These are phyloP conservation scores for Eucera pruinosa DNA, from an alignment of 2,888 invertebrate genomes.

Conservation along the genomic window DNA sequence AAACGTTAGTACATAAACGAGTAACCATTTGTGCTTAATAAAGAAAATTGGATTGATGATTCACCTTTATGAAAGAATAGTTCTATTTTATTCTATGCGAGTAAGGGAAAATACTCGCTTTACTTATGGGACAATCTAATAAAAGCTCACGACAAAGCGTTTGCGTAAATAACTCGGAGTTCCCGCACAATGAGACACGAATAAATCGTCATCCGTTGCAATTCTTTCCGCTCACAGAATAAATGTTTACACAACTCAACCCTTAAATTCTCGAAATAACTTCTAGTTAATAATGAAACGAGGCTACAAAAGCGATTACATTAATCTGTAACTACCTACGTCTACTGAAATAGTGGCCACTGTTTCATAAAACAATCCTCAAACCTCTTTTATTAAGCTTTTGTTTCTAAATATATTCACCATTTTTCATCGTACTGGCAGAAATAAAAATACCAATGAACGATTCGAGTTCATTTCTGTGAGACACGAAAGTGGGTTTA, in stretches of 20 bases:
- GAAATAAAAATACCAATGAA: neutral
- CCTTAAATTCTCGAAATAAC: constrained; percentile 1
- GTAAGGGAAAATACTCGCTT: too few species aligned
- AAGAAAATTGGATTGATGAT: too few species aligned
- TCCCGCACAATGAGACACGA: neutral
- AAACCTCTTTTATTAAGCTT: neutral
- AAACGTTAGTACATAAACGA: too few species aligned
- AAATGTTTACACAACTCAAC: neutral
- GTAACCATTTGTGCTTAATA: too few species aligned
- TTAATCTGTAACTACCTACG: constrained; percentile 4
- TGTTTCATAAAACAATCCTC: neutral
- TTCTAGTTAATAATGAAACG: constrained; percentile 15
- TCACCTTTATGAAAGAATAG: too few species aligned
- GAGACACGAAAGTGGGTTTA: too few species aligned
- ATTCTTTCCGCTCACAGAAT: neutral
- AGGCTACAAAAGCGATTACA: constrained; percentile 9
- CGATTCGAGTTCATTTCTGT: too few species aligned
- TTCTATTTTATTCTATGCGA: too few species aligned
- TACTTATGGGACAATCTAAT: too few species aligned
- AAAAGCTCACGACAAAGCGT: neutral
- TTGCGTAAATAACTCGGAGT: neutral
- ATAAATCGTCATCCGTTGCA: neutral
- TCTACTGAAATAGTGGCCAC: neutral
- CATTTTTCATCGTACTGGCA: too few species aligned
- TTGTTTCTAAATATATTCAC: too few species aligned